Conservation (phyloP, 2,888 invertebrate genomes). For the Nasonia oneida region DNA sequence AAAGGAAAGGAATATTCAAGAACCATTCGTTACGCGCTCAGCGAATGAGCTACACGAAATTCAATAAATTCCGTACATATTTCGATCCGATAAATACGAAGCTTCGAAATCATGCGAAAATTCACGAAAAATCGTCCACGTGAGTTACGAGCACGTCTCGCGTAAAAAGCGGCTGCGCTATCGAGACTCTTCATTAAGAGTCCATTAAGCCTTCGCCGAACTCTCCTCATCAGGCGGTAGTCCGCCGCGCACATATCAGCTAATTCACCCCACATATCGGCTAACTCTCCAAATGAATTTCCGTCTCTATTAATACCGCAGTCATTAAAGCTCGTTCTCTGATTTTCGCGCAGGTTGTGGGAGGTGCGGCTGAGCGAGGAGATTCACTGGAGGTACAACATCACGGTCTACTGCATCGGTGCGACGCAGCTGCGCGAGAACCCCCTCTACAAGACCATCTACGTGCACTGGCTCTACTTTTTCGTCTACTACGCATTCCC, state of each 20-base stretch:
- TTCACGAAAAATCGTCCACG: too few relatives aligned
- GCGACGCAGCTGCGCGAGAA: slow-evolving; percentile 86
- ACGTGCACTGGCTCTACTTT: slow-evolving; percentile 97
- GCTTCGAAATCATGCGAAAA: too few relatives aligned
- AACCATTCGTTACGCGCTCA: not conserved
- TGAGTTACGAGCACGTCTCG: too few relatives aligned
- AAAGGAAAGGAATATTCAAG: not conserved
- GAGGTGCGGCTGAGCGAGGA: slow-evolving; percentile 82
- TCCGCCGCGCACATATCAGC: too few relatives aligned
- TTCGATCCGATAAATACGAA: too few relatives aligned
- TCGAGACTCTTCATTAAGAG: not conserved
- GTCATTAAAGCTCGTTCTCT: not conserved
- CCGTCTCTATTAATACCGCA: not conserved
- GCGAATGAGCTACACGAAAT: not conserved
- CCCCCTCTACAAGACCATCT: slow-evolving; percentile 89
- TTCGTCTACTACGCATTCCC: slow-evolving; percentile 97
- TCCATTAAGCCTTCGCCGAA: not conserved
- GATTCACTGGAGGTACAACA: slow-evolving; percentile 79
- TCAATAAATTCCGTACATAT: too few relatives aligned
- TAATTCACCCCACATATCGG: not conserved
- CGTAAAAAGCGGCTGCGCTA: too few relatives aligned
- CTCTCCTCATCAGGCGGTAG: not conserved
- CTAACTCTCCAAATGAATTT: not conserved
- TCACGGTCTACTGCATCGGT: slow-evolving; percentile 85
- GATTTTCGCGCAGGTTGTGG: slow-evolving; percentile 81